Evolutionary conservation across 1,140 invertebrate species (phyloP), one percentile per base, ranked within the genome.

Genomic region (Pantala flavescens): DNA sequence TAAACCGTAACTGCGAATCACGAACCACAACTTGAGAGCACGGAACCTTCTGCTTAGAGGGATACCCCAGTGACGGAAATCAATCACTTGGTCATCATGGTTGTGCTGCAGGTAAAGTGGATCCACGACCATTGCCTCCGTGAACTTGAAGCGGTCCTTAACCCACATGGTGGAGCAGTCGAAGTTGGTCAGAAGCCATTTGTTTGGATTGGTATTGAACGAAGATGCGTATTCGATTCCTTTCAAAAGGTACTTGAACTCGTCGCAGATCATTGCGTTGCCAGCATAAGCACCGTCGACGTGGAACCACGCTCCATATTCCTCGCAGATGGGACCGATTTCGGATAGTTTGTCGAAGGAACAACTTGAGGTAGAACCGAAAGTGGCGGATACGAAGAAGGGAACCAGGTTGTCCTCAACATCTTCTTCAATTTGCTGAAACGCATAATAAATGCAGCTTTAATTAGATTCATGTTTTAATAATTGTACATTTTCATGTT

Each of bases 81-180:
- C 95, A 63, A 94, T 92, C 3, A 93, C 89, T 78, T 90, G 87
- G 78, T 90, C 90, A 72, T 82, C 82, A 81, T 92, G 91, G 77
- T 89, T 90, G 80, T 98, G 95, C 77, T 95, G 90, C 0, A 98
- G 84, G 79, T 98, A 98, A 0, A 98, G 81, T 0, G 96, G 96
- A 84, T 98, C 94, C 0, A 99, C 98, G 11, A 97, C 93, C 75
- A 99, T 83, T 0, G 97, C 96, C 74, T 93, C 92, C 3, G 96
- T 98, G 70, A 99, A 84, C 77, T 93, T 89, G 76, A 95, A 91
- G 75, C 93, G 85, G 81, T 97, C 94, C 75, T 89, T 71, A 2
- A 97, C 93, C 95, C 95, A 97, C 79, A 97, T 84, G 70, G 91
- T 90, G 0, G 95, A 95, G 78, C 93, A 95, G 80, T 97, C 95